Percentiles rank a stretch among this genome's conserved stretches.
These are phyloP conservation scores for Hippocampus guttulatus DNA, from an alignment of 2,113 vertebrate species.

Conservation along the genomic window DNA sequence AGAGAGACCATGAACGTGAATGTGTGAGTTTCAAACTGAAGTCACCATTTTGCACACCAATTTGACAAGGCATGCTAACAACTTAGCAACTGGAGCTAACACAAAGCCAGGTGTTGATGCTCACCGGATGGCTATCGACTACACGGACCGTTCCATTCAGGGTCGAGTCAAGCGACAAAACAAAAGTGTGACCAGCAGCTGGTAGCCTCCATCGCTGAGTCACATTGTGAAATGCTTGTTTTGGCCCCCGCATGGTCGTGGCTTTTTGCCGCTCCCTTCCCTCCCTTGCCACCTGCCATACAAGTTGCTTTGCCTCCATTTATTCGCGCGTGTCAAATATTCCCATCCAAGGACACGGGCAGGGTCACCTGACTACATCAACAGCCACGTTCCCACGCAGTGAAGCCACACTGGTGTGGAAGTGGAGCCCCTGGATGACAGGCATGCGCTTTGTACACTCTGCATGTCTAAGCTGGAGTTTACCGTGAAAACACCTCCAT, in stretches of 20 bases:
- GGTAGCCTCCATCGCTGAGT: conserved; percentile 25
- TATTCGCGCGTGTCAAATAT: conserved; percentile 34
- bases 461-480: neutral
- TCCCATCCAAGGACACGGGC: conserved; percentile 45
- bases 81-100: neutral
- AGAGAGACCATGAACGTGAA: too few species aligned
- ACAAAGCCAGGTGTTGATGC: conserved; percentile 44
- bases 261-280: conserved; percentile 36
- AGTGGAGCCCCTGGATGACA: neutral
- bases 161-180: conserved; percentile 50
- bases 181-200: conserved; percentile 53
- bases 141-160: conserved; percentile 52
- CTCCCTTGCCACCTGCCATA: conserved; percentile 34
- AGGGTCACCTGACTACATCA: conserved; percentile 37
- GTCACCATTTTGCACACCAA: neutral
- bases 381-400: conserved; percentile 35
- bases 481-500: neutral
- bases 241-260: conserved; percentile 32
- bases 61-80: neutral
- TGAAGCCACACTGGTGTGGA: neutral
- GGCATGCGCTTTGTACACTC: neutral
- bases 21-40: neutral
- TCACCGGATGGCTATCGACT: conserved; percentile 31
- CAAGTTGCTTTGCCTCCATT: conserved; percentile 21
- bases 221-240: conserved; percentile 46